phyloP scores from a whole-genome alignment of 2,113 vertebrate genomes.

The Cyphomyrus discorhynchus region DNA sequence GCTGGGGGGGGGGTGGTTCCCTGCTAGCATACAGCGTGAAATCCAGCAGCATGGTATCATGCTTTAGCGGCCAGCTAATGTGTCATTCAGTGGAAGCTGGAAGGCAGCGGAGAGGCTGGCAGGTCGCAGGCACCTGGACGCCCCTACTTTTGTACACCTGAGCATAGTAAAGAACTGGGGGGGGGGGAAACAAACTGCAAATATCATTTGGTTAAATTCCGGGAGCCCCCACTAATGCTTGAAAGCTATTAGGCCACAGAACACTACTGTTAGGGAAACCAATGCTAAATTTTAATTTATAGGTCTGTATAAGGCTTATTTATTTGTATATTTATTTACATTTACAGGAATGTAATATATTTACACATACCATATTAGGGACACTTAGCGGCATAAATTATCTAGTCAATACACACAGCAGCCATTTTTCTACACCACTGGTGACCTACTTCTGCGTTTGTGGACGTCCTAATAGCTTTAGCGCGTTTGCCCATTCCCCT shows the following conservation, averaged over 20 bases:
- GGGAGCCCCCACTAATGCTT: background rate
- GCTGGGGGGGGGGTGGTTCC: background rate
- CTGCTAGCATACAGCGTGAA: background rate
- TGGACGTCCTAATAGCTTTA: background rate
- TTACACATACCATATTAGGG: background rate
- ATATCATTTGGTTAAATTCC: background rate
- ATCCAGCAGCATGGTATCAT: background rate
- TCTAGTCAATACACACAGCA: background rate
- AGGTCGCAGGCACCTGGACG: background rate
- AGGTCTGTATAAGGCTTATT: background rate
- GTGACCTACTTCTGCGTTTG: background rate
- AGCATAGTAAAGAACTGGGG: background rate
- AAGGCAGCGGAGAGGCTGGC: background rate
- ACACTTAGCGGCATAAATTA: background rate
- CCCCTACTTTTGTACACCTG: background rate
- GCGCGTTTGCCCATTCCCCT: background rate
- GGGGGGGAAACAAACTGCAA: background rate
- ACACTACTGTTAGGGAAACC: background rate
- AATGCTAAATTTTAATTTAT: background rate
- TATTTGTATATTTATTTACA: background rate
- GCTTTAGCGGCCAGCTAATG: background rate
- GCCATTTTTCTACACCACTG: background rate
- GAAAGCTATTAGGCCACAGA: background rate
- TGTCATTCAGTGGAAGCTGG: background rate
- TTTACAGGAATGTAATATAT: background rate